Percentiles rank a stretch among this genome's conserved stretches.
These are phyloP conservation scores for Trissolcus japonicus DNA, from an alignment of 2,888 invertebrate genomes.

Conservation along the genomic window DNA sequence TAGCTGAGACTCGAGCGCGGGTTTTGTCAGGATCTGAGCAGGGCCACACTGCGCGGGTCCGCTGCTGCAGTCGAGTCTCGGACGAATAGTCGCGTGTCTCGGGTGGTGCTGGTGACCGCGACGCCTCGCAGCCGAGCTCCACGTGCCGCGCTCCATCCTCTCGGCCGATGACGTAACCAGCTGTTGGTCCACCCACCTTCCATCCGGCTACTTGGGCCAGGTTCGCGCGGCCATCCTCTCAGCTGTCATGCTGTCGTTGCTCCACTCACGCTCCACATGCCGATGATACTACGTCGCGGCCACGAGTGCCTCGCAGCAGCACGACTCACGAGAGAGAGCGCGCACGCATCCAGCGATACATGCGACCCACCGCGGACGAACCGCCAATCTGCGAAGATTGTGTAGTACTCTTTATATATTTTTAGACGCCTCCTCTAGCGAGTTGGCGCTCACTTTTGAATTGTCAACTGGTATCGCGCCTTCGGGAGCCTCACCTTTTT, in stretches of 20 bases:
- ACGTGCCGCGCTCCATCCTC: constrained; percentile 67
- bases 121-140: constrained; percentile 69
- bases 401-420: background rate
- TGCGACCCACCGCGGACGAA: constrained; percentile 14
- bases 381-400: background rate
- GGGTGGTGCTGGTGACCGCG: constrained; percentile 75
- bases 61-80: constrained; percentile 68
- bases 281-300: constrained; percentile 40
- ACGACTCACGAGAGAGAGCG: background rate
- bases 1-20: constrained; percentile 36
- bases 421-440: background rate
- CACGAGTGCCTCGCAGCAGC: constrained; percentile 29
- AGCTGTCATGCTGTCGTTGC: constrained; percentile 64
- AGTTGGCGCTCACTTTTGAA: background rate
- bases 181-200: constrained; percentile 56
- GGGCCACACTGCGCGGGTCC: constrained; percentile 77
- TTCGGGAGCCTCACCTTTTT: no score
- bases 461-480: background rate
- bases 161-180: constrained; percentile 22
- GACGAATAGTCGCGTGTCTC: constrained; percentile 71
- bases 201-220: constrained; percentile 74
- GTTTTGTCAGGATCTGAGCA: constrained; percentile 61
- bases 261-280: constrained; percentile 41
- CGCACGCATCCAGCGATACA: constrained; percentile 5
- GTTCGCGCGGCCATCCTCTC: constrained; percentile 75